Conservation (phyloP, 2,888 invertebrate species). For the Lathronympha strigana region DNA sequence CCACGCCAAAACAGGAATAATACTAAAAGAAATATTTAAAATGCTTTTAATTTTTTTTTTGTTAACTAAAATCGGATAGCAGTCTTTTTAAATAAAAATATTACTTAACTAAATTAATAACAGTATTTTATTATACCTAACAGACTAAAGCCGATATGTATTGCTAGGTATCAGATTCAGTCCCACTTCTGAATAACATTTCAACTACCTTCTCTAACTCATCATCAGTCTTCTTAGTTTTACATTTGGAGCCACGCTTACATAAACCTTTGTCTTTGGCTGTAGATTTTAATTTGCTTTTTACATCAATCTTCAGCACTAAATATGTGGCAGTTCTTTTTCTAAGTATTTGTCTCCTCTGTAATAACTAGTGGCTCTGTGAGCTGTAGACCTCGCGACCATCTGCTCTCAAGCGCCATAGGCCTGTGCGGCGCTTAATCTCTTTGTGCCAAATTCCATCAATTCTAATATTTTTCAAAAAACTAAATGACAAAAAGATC, state of each 20-base stretch:
- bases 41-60: conserved; percentile 21
- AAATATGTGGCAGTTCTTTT: conserved; percentile 56
- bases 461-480: no score
- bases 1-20: conserved; percentile 62
- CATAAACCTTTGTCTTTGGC: conserved; percentile 54
- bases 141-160: conserved; percentile 18
- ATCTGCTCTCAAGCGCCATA: no score
- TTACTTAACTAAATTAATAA: conserved; percentile 39
- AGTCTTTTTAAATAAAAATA: conserved; percentile 27
- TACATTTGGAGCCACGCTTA: conserved; percentile 54
- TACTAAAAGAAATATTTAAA: conserved; percentile 28
- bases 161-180: conserved; percentile 58
- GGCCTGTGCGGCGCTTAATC: no score
- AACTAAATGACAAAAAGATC: no score
- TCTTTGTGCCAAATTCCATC: no score
- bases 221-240: conserved; percentile 60
- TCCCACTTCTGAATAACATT: conserved; percentile 61
- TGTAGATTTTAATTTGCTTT: conserved; percentile 47
- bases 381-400: no score
- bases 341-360: conserved; percentile 57
- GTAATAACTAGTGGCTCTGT: no score
- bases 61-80: conserved; percentile 22
- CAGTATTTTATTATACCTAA: conserved; percentile 30
- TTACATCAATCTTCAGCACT: conserved; percentile 51
- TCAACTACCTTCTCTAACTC: conserved; percentile 70